Base-by-base conservation (phyloP, 2,113 vertebrate genomes). In the Nothoprocta pentlandii region DNA sequence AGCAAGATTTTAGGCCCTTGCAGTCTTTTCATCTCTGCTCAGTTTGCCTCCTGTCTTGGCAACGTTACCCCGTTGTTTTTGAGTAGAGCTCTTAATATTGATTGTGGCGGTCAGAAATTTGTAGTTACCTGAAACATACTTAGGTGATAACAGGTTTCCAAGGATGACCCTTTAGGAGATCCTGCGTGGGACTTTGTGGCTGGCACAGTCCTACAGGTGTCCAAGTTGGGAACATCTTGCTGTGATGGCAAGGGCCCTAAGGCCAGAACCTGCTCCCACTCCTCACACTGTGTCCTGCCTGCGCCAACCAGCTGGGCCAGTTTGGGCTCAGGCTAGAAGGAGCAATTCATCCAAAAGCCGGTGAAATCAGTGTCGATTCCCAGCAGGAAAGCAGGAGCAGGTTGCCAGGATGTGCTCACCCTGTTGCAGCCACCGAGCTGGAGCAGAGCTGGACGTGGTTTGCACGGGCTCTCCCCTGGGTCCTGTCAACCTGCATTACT, bases 1-100 rank as follows among this genome's bases (percentile, higher is more conserved):
- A 94, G 87, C 91, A 70, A 71, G 82, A 83, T 91, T 67, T 85
- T 2, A 56, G 89, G 76, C 80, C 30, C 70, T 93, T 69, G 58
- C 32, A 41, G 10, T 53, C 79, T 90, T 49, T 32, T 68, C 36
- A 88, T 71, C 66, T 46, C 61, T 10, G 16, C 90, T 93, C 88
- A 8, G 1, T 83, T 80, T 47, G 61, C 76, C 80, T 93, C 66
- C 92, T 6, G 56, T 46, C 68, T 42, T 86, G 90, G 76, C 53
- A 53, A 53, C 28, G 0, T 82, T 66, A 4, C 56, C 53, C 36
- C 13, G 28, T 19, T 85, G 87, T 77, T 83, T 86, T 53, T 5
- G 61, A 36, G 36, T 13, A 36, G 59, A 67, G 71, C 59, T 51
- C 46, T 49, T 22, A 3, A 12, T 13, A 32, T 68, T n/a, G 47